Percentiles rank a stretch among this genome's conserved stretches.
phyloP scores from a whole-genome alignment of 2,113 vertebrate genomes.

The Nannospalax galili region DNA sequence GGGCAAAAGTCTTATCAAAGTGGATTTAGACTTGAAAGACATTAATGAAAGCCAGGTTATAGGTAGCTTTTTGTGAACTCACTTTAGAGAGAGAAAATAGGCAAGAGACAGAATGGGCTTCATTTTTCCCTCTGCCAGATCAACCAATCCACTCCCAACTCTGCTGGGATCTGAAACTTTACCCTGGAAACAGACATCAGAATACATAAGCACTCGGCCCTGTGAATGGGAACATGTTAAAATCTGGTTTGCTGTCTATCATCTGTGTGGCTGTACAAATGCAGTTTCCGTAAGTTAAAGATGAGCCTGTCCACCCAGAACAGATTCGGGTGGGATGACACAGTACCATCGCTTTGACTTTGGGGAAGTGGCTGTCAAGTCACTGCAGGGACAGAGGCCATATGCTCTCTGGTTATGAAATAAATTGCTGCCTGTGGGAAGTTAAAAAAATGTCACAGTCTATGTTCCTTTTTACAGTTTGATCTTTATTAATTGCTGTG shows the following conservation, averaged over 20 bases:
- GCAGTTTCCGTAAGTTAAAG: not conserved
- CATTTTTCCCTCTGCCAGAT: not conserved
- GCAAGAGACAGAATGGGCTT: not conserved
- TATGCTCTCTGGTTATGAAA: not conserved
- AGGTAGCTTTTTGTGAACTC: conserved; percentile 16
- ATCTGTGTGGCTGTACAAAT: not conserved
- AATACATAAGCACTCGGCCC: not conserved
- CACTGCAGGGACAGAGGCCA: not conserved
- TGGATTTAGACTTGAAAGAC: conserved; percentile 54
- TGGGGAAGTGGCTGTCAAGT: not conserved
- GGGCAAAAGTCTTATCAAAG: conserved; percentile 48
- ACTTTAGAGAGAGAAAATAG: conserved; percentile 44
- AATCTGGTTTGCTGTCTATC: not conserved
- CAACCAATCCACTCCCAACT: not conserved
- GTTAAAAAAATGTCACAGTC: not conserved
- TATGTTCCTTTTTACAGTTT: conserved; percentile 4
- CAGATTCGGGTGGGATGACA: not conserved
- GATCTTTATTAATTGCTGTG: not conserved
- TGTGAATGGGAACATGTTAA: not conserved
- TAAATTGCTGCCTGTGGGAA: not conserved
- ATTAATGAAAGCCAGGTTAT: conserved; percentile 23
- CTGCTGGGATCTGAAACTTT: not conserved
- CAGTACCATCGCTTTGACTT: not conserved
- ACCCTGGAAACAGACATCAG: not conserved
- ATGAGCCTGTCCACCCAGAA: not conserved